phyloP scores from a whole-genome alignment of 2,113 vertebrate species.

The Alexandromys fortis region DNA sequence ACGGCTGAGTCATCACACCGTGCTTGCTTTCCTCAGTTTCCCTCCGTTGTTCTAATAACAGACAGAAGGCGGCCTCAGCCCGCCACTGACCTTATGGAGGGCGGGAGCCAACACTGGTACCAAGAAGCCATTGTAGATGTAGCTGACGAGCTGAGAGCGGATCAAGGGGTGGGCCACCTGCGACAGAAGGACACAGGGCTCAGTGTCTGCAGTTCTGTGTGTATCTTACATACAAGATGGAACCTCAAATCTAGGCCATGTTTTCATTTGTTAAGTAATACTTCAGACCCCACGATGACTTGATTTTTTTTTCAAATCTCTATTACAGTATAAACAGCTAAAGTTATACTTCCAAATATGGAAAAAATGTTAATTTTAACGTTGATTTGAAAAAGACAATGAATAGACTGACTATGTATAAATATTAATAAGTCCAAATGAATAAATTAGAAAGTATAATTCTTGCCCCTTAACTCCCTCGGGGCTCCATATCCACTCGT shows the following conservation, averaged over 20 bases:
- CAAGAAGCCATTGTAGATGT: slow-evolving; percentile 98
- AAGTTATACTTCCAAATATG: background rate
- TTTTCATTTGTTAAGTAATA: background rate
- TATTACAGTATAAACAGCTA: slow-evolving; percentile 15
- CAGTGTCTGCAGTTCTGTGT: background rate
- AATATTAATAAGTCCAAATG: slow-evolving; percentile 4
- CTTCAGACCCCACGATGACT: background rate
- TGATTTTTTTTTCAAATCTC: slow-evolving; percentile 30
- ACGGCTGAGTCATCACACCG: background rate
- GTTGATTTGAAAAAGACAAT: slow-evolving; percentile 1
- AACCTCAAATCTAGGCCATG: slow-evolving; percentile 20
- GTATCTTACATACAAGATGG: background rate
- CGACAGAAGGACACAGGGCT: slow-evolving; percentile 39
- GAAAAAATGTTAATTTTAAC: background rate
- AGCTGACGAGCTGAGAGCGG: slow-evolving; percentile 94
- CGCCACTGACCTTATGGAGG: slow-evolving; percentile 93
- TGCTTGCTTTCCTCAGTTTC: background rate
- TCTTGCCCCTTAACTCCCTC: slow-evolving; percentile 16
- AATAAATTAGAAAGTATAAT: slow-evolving; percentile 17
- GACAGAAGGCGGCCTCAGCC: background rate
- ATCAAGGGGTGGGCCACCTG: slow-evolving; percentile 96
- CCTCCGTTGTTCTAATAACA: background rate
- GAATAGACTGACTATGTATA: background rate
- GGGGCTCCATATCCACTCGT: background rate
- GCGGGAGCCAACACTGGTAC: slow-evolving; percentile 97